Percentiles rank a stretch among this genome's conserved stretches.
Conservation (phyloP, 1,140 invertebrate species). For the Rhopalosiphum maidis region DNA sequence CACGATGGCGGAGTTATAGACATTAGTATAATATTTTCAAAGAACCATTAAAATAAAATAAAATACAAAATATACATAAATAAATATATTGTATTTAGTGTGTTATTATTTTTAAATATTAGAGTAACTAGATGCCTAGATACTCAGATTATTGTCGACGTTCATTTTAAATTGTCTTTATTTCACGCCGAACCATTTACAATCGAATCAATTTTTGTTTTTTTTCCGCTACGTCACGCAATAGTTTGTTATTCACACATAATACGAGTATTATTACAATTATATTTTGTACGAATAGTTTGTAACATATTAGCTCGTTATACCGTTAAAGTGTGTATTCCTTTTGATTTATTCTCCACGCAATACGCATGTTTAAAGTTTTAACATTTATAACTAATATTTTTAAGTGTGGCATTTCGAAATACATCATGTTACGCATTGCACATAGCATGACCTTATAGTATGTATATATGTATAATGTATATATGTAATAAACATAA, state of each 20-base stretch:
- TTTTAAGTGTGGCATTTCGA: not conserved
- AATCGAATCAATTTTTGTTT: not conserved
- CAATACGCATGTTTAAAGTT: not conserved
- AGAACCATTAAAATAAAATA: too few relatives aligned
- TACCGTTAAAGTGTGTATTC: not conserved
- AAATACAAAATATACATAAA: too few relatives aligned
- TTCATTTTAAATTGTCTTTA: not conserved
- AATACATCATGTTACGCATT: not conserved
- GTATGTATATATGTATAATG: too few relatives aligned
- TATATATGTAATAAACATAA: not conserved
- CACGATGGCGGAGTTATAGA: not conserved
- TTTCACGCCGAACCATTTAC: not conserved
- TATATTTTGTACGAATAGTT: not conserved
- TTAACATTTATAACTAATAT: not conserved
- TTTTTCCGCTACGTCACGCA: not conserved
- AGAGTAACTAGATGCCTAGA: not conserved
- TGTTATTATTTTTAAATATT: not conserved
- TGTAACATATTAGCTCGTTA: not conserved
- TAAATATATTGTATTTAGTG: too few relatives aligned
- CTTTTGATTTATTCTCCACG: not conserved
- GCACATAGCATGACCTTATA: not conserved
- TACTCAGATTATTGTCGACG: not conserved
- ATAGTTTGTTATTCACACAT: not conserved
- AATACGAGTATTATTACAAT: not conserved
- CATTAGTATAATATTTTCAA: not conserved